phyloP scores from a whole-genome alignment of 2,888 invertebrate genomes.

The Netelia melanura region DNA sequence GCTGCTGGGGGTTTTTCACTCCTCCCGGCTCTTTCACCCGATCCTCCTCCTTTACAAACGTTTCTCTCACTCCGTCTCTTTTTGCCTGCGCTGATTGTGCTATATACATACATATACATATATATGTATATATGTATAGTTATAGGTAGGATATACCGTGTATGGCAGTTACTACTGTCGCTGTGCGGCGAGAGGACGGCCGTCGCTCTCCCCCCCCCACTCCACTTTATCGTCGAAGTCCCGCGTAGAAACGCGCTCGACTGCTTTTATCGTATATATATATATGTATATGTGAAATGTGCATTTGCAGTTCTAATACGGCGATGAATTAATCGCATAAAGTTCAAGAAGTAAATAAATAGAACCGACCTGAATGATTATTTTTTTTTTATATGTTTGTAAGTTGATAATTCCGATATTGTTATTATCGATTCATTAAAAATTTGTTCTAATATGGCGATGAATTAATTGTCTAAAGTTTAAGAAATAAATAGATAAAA shows the following conservation, averaged over 20 bases:
- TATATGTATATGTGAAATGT: background rate
- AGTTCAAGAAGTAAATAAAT: background rate
- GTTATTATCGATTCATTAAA: background rate
- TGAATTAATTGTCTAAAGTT: too few relatives aligned
- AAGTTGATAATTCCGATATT: background rate
- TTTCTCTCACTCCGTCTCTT: conserved; percentile 48
- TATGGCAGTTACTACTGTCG: conserved; percentile 21
- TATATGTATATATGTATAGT: background rate
- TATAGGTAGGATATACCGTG: background rate
- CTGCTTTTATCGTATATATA: conserved; percentile 21
- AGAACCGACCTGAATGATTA: background rate
- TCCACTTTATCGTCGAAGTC: conserved; percentile 14
- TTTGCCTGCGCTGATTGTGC: conserved; percentile 27
- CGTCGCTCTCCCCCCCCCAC: too few relatives aligned
- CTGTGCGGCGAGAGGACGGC: conserved; percentile 1
- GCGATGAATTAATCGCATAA: background rate
- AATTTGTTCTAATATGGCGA: too few relatives aligned
- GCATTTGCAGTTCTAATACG: background rate
- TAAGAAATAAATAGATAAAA: too few relatives aligned
- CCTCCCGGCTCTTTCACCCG: conserved; percentile 29
- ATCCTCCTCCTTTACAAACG: conserved; percentile 37
- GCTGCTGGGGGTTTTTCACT: conserved; percentile 61
- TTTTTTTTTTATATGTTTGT: too few relatives aligned
- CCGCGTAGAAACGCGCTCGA: conserved; percentile 14
- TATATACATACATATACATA: conserved; percentile 8